Evolutionary conservation across 2,113 vertebrate species (phyloP), one percentile per base, ranked within the genome.

Genomic region (Nanorana parkeri): DNA sequence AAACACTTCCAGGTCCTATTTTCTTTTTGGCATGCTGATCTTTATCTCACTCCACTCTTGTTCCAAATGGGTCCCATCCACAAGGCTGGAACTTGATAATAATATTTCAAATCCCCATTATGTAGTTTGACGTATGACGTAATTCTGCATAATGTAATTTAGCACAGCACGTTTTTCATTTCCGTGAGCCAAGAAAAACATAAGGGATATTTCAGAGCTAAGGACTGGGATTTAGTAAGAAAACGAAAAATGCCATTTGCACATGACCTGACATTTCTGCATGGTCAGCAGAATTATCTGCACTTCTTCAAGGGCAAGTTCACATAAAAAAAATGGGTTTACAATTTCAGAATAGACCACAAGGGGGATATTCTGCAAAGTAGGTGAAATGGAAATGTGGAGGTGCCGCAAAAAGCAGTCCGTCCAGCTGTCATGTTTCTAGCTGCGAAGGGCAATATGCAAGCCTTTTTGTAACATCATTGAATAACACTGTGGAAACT

Each of bases 131-230:
- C 75, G 61, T 51, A 77, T 77, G 75, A 77, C 41, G 75, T 77
- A 63, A 77, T 77, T 63, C 75, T 54, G n/a, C 58, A 65, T 65
- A 77, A 77, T 77, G 60, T 77, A 60, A 65, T 77, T 64, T 64
- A 51, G 32, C n/a, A 63, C 36, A 63, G 32, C 28, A 41, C 10
- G 36, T 41, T 64, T 64, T 63, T 28, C 47, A 77, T 65, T 64
- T 63, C 58, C 32, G 47, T 63, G 58, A 64, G 58, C 75, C 75
- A 77, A 77, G 41, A 65, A 77, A 65, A 77, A 64, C 60, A 28
- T 51, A 64, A 23, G 60, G 32, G 60, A 77, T 77, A 77, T 51
- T 64, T 20, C 64, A 64, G 63, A 47, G 56, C 36, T 16, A 24
- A 51, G 26, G 36, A 21, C 74, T 64, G 74, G 58, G 74, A 64